Evolutionary conservation across 1,140 invertebrate species (phyloP).

Genomic region (Cecropterus lyciades): DNA sequence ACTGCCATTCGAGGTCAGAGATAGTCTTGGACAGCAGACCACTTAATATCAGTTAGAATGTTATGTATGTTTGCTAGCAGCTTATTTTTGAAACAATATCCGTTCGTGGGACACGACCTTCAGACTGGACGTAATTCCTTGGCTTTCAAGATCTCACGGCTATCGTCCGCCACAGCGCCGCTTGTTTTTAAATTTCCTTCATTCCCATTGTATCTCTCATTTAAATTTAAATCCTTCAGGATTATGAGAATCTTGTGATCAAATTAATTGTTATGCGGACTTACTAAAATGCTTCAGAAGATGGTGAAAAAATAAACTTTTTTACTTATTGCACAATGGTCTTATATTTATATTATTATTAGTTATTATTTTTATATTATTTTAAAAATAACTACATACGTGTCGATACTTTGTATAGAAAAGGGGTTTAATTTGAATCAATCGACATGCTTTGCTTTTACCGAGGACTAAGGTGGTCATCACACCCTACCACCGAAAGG

Average conservation of each 20-base stretch:
- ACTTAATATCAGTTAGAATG: too few species aligned
- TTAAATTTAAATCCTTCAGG: not conserved
- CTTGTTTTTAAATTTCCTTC: not conserved
- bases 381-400: too few species aligned
- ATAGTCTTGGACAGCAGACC: too few species aligned
- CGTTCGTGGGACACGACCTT: not conserved
- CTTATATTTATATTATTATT: too few species aligned
- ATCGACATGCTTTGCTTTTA: too few species aligned
- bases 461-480: too few species aligned
- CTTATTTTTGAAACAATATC: not conserved
- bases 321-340: not conserved
- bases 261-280: not conserved
- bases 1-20: too few species aligned
- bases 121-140: not conserved
- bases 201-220: not conserved
- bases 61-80: too few species aligned
- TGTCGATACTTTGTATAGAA: too few species aligned
- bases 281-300: not conserved
- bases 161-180: not conserved
- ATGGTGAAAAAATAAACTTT: not conserved
- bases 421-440: too few species aligned
- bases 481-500: too few species aligned
- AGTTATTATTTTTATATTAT: too few species aligned
- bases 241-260: conserved; percentile 1
- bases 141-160: not conserved